These are phyloP conservation scores for Ondatra zibethicus DNA, from an alignment of 2,113 vertebrate genomes.

Conservation along the genomic window DNA sequence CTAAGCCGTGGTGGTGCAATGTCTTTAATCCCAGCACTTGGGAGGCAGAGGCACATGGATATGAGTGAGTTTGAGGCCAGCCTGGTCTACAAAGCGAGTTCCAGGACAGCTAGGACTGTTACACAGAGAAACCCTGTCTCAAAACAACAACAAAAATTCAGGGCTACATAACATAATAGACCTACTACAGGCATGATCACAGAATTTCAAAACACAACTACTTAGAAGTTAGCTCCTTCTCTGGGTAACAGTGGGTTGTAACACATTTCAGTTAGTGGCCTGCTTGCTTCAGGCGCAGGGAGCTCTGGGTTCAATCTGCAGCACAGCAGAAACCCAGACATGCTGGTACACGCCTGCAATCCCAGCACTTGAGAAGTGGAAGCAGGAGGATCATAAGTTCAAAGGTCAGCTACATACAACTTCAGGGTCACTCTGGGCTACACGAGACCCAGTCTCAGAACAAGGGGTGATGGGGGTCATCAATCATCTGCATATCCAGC, in stretches of 20 bases:
- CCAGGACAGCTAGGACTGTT: not conserved
- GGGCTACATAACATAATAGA: not conserved
- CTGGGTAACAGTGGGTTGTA: not conserved
- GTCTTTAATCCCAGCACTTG: not conserved
- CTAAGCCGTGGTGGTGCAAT: not conserved
- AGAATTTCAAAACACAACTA: slow-evolving; percentile 24
- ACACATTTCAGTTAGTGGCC: not conserved
- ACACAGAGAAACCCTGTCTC: not conserved
- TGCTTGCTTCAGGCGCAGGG: no score
- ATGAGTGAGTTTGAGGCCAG: not conserved
- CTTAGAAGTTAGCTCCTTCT: not conserved
- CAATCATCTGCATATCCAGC: not conserved
- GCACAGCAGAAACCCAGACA: not conserved
- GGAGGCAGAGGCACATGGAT: not conserved
- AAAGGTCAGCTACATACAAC: not conserved
- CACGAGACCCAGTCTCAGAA: no score
- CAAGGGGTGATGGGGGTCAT: no score
- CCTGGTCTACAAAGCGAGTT: not conserved
- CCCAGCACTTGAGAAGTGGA: not conserved
- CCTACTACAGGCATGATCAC: not conserved
- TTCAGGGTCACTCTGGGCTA: not conserved
- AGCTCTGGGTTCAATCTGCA: not conserved
- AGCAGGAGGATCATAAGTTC: not conserved
- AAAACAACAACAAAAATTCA: not conserved
- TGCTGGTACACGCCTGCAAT: not conserved